Base-by-base conservation (phyloP, 2,113 vertebrate species). In the Camelus dromedarius region DNA sequence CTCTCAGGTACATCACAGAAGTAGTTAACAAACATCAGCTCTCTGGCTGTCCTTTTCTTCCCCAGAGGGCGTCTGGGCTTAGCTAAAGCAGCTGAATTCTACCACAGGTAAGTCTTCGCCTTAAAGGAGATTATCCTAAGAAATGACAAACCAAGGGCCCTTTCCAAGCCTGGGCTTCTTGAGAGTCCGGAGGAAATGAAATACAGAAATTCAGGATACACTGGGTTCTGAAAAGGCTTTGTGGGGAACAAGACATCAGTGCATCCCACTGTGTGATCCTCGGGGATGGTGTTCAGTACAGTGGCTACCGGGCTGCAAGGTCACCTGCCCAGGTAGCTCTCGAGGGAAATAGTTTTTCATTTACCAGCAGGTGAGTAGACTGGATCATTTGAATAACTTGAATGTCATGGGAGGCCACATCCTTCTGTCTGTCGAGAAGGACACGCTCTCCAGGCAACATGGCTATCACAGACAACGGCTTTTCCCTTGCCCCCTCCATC, bases 81-180 rank as follows among this genome's bases (percentile, higher is more conserved):
- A 67, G 10, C 28, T n/a, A 76, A 86, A 84, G n/a, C 22, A 38
- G 22, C n/a, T 92, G 28, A 86, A 26, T 84, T 70, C 24, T 10
- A 64, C 13, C 35, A 83, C 5, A 83, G 72, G 86, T 15, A 72
- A 38, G 54, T 77, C 38, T 92, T 84, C 92, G 67, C 32, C 38
- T 83, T 94, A 70, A 56, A 83, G 12, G 19, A 69, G 13, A 20
- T 32, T 50, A 73, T 70, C 22, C 22, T 91, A 93, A 79, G 52
- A 69, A 92, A 86, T 94, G 28, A 64, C 56, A 82, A 54, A 48
- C 13, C 62, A 92, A 75, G 77, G 54, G 11, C 19, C 28, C 2
- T 73, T 93, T 26, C 30, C 5, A 87, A 60, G 64, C 11, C 30
- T 42, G 35, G 14, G 14, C 38, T 93, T 66, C 42, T 56, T 50